Percentiles rank a stretch among this genome's conserved stretches.
Evolutionary conservation across 2,797 vertebrate species (phyloP).

Genomic region (Erethizon dorsatum): DNA sequence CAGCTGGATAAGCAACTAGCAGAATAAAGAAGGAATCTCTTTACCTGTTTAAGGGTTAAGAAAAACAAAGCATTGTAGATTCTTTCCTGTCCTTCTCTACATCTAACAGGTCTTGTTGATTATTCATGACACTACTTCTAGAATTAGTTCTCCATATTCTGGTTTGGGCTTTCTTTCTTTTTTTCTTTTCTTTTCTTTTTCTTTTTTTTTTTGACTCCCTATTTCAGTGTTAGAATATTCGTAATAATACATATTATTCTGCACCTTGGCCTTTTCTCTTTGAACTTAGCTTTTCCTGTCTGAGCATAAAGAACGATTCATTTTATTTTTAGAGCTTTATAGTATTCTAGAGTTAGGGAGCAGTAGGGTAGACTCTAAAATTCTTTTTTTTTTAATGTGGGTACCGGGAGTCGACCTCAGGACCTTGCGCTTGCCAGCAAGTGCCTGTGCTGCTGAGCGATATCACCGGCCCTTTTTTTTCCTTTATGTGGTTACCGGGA

Average conservation of each 20-base stretch:
- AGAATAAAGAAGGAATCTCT: neutral
- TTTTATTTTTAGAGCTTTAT: slow-evolving; percentile 13
- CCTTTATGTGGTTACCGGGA: too few species aligned
- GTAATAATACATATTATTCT: neutral
- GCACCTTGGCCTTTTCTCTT: slow-evolving; percentile 13
- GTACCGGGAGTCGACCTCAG: too few species aligned
- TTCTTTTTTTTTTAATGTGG: neutral
- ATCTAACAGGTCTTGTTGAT: neutral
- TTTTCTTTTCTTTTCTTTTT: neutral
- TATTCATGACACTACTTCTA: neutral
- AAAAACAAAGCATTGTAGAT: neutral
- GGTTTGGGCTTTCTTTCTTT: neutral
- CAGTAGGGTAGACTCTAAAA: neutral
- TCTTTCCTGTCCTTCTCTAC: neutral
- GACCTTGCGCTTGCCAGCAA: too few species aligned
- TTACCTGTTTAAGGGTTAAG: neutral
- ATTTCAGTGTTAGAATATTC: neutral
- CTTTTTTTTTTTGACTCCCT: slow-evolving; percentile 8
- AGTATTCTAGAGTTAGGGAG: neutral
- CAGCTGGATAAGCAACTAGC: neutral
- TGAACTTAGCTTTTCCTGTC: neutral
- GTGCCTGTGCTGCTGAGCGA: too few species aligned
- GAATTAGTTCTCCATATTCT: neutral
- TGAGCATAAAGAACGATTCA: neutral
- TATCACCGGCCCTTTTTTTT: too few species aligned